Evolutionary conservation across 2,888 invertebrate species (phyloP), one percentile per base, ranked within the genome.

Genomic region (Hedya salicella): DNA sequence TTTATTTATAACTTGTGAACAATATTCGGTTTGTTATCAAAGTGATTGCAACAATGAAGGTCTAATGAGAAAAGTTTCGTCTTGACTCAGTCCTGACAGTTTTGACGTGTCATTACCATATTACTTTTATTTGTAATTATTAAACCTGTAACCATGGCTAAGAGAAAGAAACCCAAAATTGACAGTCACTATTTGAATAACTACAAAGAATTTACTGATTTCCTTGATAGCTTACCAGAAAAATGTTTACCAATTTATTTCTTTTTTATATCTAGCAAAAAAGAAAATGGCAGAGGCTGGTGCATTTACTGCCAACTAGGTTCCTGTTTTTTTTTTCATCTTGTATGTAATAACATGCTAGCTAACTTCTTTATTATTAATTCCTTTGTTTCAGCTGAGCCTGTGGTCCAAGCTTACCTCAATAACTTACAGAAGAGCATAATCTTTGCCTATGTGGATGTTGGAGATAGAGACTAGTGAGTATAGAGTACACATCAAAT

Each of bases 271-370:
- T 89, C 89, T 5, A 79, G 79, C 71, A 89, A 83, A 80, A 89
- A 94, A 70, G 90, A 93, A 5, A 91, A 93, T 78, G 97, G 97
- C 0, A 86, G 94, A 67, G 97, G 97, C 83, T 98, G 98, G 98
- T 98, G 98, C 75, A 85, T 89, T 69, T 89, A 80, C 71, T 91
- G 90, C 71, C 85, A 87, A 77, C 44, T 89, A 70, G 88, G 90
- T 91, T 72, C 40, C 67, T 50, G 17, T 16, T 59, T 1, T 13
- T 48, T 44, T 13, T n/a, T 14, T 4, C n/a, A 13, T 30, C 19
- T 32, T 49, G 40, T 14, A 36, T 54, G 21, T 17, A 17, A 32
- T 60, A 57, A n/a, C 14, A 32, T 44, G 25, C 42, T 59, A 14
- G 36, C 6, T 9, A 0, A 9, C 57, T 8, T 40, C n/a, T 53